These are phyloP conservation scores for Myotis myotis DNA, from an alignment of 2,797 vertebrate species.

Conservation along the genomic window DNA sequence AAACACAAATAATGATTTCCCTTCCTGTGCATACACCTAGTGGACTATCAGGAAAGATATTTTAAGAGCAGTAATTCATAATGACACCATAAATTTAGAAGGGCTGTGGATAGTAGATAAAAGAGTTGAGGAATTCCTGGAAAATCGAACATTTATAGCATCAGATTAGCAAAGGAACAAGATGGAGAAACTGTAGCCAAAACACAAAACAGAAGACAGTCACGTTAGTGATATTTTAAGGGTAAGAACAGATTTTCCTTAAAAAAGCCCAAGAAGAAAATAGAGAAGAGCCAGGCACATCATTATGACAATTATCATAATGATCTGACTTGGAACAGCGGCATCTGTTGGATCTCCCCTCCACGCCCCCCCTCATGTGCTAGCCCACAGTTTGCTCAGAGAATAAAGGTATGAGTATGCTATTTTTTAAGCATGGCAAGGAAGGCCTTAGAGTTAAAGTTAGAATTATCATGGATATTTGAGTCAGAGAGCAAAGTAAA, in stretches of 20 bases:
- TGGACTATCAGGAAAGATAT: not conserved
- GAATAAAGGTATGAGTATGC: not conserved
- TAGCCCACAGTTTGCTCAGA: not conserved
- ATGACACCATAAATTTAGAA: slow-evolving; percentile 22
- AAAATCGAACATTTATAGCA: slow-evolving; percentile 10
- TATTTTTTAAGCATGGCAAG: not conserved
- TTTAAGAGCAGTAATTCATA: slow-evolving; percentile 10
- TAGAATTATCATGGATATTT: not conserved
- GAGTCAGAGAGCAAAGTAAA: not conserved
- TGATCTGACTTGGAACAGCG: not conserved
- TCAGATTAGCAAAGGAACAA: slow-evolving; percentile 6
- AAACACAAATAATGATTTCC: not conserved
- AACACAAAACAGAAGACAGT: not conserved
- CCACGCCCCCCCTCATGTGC: rapidly evolving
- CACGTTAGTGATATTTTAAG: not conserved
- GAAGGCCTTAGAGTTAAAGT: not conserved
- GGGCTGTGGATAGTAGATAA: not conserved
- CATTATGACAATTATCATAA: too few species aligned
- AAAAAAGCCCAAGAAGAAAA: not conserved
- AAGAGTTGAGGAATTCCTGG: slow-evolving; percentile 39
- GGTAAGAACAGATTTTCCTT: not conserved
- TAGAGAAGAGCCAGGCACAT: not conserved
- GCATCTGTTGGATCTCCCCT: not conserved
- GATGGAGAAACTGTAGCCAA: slow-evolving; percentile 1
- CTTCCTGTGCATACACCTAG: not conserved